Evolutionary conservation across 1,140 invertebrate genomes (phyloP).

Genomic region (Ptiloglossa arizonensis): DNA sequence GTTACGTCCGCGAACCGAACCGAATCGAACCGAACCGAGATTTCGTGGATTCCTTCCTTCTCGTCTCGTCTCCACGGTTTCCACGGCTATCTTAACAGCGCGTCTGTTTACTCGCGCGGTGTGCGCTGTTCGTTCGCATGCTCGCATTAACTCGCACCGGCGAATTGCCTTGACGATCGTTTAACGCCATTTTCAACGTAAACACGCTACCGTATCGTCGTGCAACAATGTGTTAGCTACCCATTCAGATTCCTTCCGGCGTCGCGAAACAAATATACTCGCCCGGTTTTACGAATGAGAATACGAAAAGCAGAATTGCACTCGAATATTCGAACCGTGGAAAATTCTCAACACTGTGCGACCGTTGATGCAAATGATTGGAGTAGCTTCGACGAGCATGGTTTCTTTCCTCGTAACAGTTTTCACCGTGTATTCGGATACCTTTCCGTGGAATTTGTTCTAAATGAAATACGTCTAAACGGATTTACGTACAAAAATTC

Average conservation of each 20-base stretch:
- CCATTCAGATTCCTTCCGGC: conserved; percentile 11
- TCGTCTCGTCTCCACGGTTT: too few relatives aligned
- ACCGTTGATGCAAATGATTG: too few relatives aligned
- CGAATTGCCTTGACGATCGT: conserved; percentile 61
- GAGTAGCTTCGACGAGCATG: too few relatives aligned
- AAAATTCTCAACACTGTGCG: too few relatives aligned
- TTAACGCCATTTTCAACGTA: conserved; percentile 57
- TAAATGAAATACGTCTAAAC: too few relatives aligned
- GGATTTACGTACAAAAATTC: too few relatives aligned
- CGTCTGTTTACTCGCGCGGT: conserved; percentile 57
- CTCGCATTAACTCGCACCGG: conserved; percentile 33
- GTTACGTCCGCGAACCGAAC: neutral
- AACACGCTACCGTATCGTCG: conserved; percentile 40
- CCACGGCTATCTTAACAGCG: conserved; percentile 60
- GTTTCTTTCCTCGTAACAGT: too few relatives aligned
- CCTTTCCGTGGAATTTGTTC: too few relatives aligned
- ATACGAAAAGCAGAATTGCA: too few relatives aligned
- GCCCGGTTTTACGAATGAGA: too few relatives aligned
- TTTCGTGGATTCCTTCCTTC: conserved; percentile 12
- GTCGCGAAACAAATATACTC: neutral
- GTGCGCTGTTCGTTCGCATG: conserved; percentile 47
- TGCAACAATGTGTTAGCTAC: neutral
- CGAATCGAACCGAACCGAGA: neutral
- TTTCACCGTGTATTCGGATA: too few relatives aligned
- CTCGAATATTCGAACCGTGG: too few relatives aligned